Evolutionary conservation across 2,888 invertebrate genomes (phyloP), one percentile per base, ranked within the genome.

Genomic region (Diachrysia chrysitis): DNA sequence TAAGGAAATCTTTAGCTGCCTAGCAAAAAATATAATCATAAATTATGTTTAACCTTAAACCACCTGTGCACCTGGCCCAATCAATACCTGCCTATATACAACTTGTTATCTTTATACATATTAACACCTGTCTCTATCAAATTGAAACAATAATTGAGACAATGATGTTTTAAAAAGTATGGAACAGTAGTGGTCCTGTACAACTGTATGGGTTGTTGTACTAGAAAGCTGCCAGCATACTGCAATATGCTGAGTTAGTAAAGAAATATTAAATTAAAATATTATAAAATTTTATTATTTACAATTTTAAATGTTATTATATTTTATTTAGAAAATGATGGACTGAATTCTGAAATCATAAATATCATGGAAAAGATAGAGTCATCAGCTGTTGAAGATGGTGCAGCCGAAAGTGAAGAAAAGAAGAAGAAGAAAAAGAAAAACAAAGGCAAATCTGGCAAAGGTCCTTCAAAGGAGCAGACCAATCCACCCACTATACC

Each of bases 401-500:
- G 92, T 74, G 89, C 86, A 74, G 92, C 92, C 66, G 95, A 96
- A 77, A 94, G 94, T 66, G 96, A 96, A 74, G 95, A 95, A 25
- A 96, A 96, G 83, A 96, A 96, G 66, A 96, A 96, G 85, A 96
- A 97, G 81, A 96, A 96, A 85, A 97, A 97, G 92, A 97, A 97
- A 91, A 95, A 96, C 76, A 96, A 96, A 83, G 96, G 95, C 69
- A 96, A 96, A 76, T 93, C 95, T 62, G 83, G 90, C 78, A 92
- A 92, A 79, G 87, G 87, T 10, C 77, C 86, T 12, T 83, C 83
- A 6, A 96, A 96, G 72, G 95, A 94, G 76, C 98, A 98, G 91
- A 98, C 98, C 0, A 96, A 97, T 89, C 98, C 99, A 17, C 99
- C 99, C 12, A 96, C 98, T n/a, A 96, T 99, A 83, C 97, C 99